These are phyloP conservation scores for Cyphomyrus discorhynchus DNA, from an alignment of 2,113 vertebrate species.

Conservation along the genomic window DNA sequence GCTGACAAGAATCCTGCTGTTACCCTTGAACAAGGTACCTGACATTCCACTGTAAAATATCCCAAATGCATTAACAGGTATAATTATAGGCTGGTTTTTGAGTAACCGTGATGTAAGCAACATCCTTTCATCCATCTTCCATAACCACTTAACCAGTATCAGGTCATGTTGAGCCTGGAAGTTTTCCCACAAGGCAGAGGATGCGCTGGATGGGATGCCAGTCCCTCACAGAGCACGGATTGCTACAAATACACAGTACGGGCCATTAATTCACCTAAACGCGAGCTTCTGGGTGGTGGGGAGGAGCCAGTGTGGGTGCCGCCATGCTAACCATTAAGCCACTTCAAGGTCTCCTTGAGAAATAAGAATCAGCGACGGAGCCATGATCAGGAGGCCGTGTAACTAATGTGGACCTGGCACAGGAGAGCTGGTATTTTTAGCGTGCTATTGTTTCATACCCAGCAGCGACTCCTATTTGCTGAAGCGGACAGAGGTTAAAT, in stretches of 20 bases:
- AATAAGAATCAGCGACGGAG: background rate
- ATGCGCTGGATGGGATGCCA: background rate
- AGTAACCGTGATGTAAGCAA: background rate
- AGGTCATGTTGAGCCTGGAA: background rate
- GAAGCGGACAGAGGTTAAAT: background rate
- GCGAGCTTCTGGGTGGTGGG: background rate
- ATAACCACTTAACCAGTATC: background rate
- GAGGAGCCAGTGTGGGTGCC: background rate
- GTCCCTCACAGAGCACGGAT: background rate
- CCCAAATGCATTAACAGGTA: background rate
- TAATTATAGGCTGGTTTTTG: background rate
- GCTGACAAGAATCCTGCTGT: background rate
- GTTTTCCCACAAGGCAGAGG: background rate
- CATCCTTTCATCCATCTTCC: background rate
- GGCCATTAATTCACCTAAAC: background rate
- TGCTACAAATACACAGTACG: background rate
- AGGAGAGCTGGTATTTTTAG: background rate
- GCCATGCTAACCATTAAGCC: background rate
- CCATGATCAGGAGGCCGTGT: background rate
- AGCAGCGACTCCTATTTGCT: background rate
- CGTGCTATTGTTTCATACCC: background rate
- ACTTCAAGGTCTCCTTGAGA: background rate
- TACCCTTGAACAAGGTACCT: background rate
- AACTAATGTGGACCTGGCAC: background rate
- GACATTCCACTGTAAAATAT: background rate